Percentiles rank a stretch among this genome's conserved stretches.
Conservation (phyloP, 2,113 vertebrate genomes). For the Tetrao urogallus region DNA sequence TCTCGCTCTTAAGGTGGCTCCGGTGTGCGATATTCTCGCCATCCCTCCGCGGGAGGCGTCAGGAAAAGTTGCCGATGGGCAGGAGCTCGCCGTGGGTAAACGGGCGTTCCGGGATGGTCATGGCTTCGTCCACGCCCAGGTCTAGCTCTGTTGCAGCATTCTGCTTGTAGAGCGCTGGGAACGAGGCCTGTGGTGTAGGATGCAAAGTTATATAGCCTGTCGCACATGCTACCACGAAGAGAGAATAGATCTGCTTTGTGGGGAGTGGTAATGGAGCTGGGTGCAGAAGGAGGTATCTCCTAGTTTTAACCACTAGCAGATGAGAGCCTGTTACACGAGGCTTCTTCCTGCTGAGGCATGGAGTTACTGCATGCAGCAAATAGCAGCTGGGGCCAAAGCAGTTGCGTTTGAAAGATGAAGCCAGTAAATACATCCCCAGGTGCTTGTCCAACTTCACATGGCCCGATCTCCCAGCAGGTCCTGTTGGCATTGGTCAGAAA, state of each 20-base stretch:
- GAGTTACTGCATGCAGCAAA: neutral
- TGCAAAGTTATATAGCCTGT: neutral
- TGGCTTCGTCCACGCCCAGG: neutral
- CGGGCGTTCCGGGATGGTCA: neutral
- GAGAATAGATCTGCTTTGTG: too few species aligned
- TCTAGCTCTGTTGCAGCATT: neutral
- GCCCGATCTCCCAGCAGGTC: too few species aligned
- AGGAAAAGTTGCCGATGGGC: neutral
- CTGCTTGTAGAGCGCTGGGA: neutral
- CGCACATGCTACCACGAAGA: too few species aligned
- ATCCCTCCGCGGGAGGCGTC: neutral
- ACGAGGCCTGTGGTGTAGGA: neutral
- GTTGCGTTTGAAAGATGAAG: neutral
- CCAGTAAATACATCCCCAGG: accelerated
- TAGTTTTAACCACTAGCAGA: accelerated
- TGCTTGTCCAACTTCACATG: accelerated
- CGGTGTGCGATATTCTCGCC: neutral
- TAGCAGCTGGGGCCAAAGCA: accelerated
- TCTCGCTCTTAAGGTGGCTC: constrained; percentile 45
- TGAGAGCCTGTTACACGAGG: neutral
- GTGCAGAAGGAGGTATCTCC: neutral
- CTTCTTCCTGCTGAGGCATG: neutral
- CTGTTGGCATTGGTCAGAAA: accelerated
- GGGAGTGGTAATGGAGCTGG: neutral
- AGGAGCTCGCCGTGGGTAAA: too few species aligned